A percentile compares a stretch with the other conserved stretches of the same genome.
Conservation (phyloP, 2,113 vertebrate species). For the Prunella himalayana region DNA sequence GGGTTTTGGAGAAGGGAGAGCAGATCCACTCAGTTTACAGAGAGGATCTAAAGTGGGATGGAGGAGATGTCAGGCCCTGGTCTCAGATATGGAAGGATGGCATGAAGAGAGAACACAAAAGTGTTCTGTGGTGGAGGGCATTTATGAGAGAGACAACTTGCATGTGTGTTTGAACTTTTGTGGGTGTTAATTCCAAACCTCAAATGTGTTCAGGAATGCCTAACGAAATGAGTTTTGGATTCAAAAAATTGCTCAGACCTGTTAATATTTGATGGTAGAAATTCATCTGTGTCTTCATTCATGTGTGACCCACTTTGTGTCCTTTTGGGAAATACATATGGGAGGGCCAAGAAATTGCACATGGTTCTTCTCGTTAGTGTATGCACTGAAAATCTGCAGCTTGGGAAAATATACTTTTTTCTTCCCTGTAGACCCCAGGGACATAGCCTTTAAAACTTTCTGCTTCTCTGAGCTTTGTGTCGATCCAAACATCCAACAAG, state of each 20-base stretch:
- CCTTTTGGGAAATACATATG: background rate
- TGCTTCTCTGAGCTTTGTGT: background rate
- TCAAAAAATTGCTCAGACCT: background rate
- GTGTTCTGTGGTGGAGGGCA: background rate
- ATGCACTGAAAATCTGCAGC: background rate
- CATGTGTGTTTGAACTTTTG: background rate
- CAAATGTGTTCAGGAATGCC: background rate
- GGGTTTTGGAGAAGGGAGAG: background rate
- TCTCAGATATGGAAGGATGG: background rate
- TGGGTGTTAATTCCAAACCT: background rate
- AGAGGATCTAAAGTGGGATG: background rate
- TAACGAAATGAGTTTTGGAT: background rate
- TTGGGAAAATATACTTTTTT: background rate
- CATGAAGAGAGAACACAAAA: background rate
- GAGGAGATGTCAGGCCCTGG: background rate
- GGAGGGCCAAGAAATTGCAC: background rate
- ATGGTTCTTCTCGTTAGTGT: background rate
- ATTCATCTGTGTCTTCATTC: background rate
- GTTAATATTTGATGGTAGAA: background rate
- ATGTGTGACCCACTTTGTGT: background rate
- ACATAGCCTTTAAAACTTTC: background rate
- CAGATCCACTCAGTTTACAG: background rate
- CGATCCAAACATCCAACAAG: background rate
- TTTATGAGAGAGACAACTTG: background rate
- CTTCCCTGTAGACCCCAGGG: background rate